Conservation (phyloP, 2,113 vertebrate species). For the Puma concolor region DNA sequence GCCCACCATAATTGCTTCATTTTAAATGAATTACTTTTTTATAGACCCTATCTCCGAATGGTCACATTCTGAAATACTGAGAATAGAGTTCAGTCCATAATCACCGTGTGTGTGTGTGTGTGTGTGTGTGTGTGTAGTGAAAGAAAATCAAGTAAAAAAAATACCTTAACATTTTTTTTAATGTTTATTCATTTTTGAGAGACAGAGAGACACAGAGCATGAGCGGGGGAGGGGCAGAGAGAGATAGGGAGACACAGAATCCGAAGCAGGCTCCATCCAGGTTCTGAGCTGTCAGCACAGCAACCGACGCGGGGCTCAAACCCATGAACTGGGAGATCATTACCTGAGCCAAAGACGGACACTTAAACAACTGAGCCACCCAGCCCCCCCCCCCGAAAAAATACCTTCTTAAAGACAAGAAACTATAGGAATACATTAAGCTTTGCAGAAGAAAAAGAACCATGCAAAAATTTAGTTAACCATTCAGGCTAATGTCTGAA, state of each 20-base stretch:
- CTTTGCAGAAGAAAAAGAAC: neutral
- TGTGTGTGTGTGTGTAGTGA: neutral
- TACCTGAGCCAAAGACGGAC: too few relatives aligned
- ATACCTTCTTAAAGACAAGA: neutral
- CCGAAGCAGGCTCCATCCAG: too few relatives aligned
- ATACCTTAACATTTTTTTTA: too few relatives aligned
- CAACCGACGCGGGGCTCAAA: too few relatives aligned
- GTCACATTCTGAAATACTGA: neutral
- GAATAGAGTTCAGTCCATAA: neutral
- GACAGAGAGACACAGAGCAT: too few relatives aligned
- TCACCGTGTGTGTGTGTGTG: neutral
- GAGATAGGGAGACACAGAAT: too few relatives aligned
- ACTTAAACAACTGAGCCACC: too few relatives aligned
- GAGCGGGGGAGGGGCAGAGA: too few relatives aligned
- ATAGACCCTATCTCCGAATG: neutral
- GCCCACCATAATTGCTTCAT: neutral
- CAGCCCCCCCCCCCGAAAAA: neutral
- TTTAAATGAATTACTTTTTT: neutral
- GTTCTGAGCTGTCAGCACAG: too few relatives aligned
- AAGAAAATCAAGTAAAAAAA: neutral
- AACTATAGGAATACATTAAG: neutral
- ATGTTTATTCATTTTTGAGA: too few relatives aligned
- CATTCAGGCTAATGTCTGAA: neutral
- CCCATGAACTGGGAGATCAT: too few relatives aligned
- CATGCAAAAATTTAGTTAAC: neutral